Base-by-base conservation (phyloP, 2,888 invertebrate genomes). In the Neoscelio sp. region DNA sequence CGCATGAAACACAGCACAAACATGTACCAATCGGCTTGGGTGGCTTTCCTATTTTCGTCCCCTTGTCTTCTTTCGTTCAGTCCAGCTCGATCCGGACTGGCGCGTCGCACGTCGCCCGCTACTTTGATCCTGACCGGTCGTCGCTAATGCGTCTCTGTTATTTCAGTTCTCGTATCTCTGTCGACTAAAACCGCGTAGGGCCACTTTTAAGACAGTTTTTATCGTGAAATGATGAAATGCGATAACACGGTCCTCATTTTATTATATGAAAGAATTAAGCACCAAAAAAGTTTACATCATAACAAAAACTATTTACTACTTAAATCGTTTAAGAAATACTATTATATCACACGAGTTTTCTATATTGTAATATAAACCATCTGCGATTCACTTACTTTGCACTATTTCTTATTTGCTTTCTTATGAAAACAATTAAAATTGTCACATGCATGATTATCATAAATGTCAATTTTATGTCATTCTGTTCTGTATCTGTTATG, bases 121-220 rank as follows among this genome's bases (percentile, higher is more conserved):
- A 86, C 85, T 87, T 88, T 87, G 85, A 87, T 88, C 80, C 76
- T 85, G 80, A 80, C 80, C 84, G 82, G 46, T 58, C 85, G 82
- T 81, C 85, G 86, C 87, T 88, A 88, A 89, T 88, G 87, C 88
- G 85, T 87, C 86, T 85, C 84, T 85, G 88, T 87, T 89, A 87
- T 89, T 89, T 87, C 86, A 85, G 87, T 87, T 86, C 86, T 86
- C 85, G 84, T 84, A 85, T 84, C 76, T 75, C 77, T 80, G 79
- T 80, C 71, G 48, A 77, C 68, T 68, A 33, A 65, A 65, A 58
- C 46, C 48, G 18, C 35, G 28, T 54, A 64, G 15, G 44, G 44
- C 52, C 67, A 52, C 60, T 48, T 75, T 75, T 52, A 50, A 50
- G n/a, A 17, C 35, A 8, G 15, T 44, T 44, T 75, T 74, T 46